Base-by-base conservation (phyloP, 2,888 invertebrate species). In the Brenthis ino region DNA sequence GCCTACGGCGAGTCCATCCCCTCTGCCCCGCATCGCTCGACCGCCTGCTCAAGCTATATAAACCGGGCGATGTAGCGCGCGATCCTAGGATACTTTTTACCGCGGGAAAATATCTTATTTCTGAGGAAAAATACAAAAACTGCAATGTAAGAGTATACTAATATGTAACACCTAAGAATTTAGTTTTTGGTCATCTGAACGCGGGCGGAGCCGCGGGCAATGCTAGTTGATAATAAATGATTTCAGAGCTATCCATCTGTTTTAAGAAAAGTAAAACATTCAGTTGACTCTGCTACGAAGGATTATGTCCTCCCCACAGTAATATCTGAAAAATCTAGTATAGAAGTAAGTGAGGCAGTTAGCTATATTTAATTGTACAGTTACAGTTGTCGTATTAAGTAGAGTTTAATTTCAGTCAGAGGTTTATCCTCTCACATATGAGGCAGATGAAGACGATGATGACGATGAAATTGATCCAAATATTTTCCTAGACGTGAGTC, bases 231-330 rank as follows among this genome's bases (percentile, higher is more conserved):
- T 50, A 14, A 24, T 12, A 4, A 28, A 64, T 28, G 50, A 65
- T 86, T 86, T 67, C 79, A 93, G 93, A 91, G 91, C 74, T 93
- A 92, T 75, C 93, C 93, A 14, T 82, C 88, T 0, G 90, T 93
- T 55, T 77, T 90, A 63, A 83, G 79, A 71, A 93, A 91, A 84
- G 91, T 93, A 0, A 84, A 79, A 70, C 77, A 81, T 58, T 88
- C 88, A 0, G 87, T 91, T 13, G 81, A 85, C 67, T 79, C 84
- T 11, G 86, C 92, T 12, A 80, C 82, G 0, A 92, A 89, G 75
- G 93, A 93, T 76, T 93, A 91, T 61, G 91, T 93, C 5, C 76
- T 93, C 57, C 92, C 93, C 20, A 90, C 89, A 5, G 79, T 88
- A 57, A 78, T 83, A 63, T 81, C 86, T 3, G 85, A 80, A 54